Conservation (phyloP, 2,888 invertebrate species). For the Leucoma salicis region DNA sequence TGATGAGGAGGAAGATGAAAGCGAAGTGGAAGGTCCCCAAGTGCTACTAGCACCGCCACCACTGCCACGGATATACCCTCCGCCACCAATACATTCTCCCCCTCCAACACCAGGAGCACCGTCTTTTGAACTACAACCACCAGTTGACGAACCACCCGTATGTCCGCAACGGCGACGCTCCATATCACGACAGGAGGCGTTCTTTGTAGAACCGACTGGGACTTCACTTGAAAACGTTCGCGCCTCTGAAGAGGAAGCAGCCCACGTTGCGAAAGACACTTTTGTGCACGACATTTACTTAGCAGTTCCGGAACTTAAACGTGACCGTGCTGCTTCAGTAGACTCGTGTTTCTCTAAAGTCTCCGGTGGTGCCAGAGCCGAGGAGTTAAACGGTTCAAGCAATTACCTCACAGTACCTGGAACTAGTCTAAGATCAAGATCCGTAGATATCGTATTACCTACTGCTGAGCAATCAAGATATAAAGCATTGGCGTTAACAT, state of each 20-base stretch:
- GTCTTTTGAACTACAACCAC: slow-evolving; percentile 82
- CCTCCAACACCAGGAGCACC: slow-evolving; percentile 80
- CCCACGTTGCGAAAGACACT: slow-evolving; percentile 55
- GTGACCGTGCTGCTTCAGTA: slow-evolving; percentile 93
- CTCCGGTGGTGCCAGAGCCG: slow-evolving; percentile 86
- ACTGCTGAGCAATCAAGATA: slow-evolving; percentile 93
- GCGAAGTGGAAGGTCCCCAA: slow-evolving; percentile 75
- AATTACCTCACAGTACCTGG: slow-evolving; percentile 87
- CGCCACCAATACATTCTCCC: slow-evolving; percentile 66
- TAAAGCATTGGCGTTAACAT: slow-evolving; percentile 89
- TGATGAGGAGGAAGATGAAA: slow-evolving; percentile 77
- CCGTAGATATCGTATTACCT: slow-evolving; percentile 93
- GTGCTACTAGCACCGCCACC: slow-evolving; percentile 85
- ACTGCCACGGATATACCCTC: slow-evolving; percentile 61
- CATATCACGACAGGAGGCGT: slow-evolving; percentile 91
- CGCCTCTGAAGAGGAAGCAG: slow-evolving; percentile 70
- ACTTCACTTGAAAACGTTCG: slow-evolving; percentile 87
- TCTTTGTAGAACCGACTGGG: slow-evolving; percentile 88
- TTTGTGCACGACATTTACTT: slow-evolving; percentile 88
- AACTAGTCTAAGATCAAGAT: slow-evolving; percentile 88
- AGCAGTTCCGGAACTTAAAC: slow-evolving; percentile 90
- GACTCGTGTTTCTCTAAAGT: slow-evolving; percentile 93
- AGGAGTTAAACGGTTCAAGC: slow-evolving; percentile 85
- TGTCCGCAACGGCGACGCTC: slow-evolving; percentile 85
- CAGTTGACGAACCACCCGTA: slow-evolving; percentile 67